A percentile compares a stretch with the other conserved stretches of the same genome.
Conservation (phyloP, 2,888 invertebrate genomes). For the Fragum fragum region DNA sequence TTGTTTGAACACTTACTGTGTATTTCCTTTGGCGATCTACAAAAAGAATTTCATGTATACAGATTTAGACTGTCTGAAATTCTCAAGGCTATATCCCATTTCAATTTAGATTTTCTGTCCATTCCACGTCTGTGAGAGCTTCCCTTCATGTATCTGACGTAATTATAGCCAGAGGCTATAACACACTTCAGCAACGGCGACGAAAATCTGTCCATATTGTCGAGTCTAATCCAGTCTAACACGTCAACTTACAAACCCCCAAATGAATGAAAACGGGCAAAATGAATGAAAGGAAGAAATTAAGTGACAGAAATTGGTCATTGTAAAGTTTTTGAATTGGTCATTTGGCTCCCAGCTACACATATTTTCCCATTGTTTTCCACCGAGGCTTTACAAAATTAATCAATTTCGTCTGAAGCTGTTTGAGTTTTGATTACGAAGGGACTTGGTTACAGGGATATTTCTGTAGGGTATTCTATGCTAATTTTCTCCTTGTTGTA, state of each 20-base stretch:
- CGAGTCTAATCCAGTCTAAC: conserved; percentile 21
- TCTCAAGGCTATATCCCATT: too few relatives aligned
- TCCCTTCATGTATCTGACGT: conserved; percentile 2
- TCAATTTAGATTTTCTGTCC: too few relatives aligned
- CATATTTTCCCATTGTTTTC: conserved; percentile 23
- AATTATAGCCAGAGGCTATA: conserved; percentile 22
- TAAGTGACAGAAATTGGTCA: conserved; percentile 34
- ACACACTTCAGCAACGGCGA: conserved; percentile 1
- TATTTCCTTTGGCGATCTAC: too few relatives aligned
- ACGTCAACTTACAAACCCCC: conserved; percentile 27
- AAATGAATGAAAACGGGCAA: conserved; percentile 18
- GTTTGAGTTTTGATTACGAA: background rate
- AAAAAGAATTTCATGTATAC: too few relatives aligned
- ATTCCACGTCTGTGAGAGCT: too few relatives aligned
- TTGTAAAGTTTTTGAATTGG: conserved; percentile 28
- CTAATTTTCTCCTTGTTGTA: background rate
- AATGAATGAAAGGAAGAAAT: conserved; percentile 28
- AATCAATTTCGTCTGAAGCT: conserved; percentile 10
- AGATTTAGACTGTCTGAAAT: too few relatives aligned
- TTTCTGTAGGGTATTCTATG: background rate
- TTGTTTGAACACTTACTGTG: too few relatives aligned
- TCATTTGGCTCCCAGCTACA: conserved; percentile 19
- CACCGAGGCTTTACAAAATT: background rate
- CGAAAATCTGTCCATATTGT: conserved; percentile 28
- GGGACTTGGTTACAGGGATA: background rate